Base-by-base conservation (phyloP, 2,888 invertebrate species). In the Eupithecia insigniata region DNA sequence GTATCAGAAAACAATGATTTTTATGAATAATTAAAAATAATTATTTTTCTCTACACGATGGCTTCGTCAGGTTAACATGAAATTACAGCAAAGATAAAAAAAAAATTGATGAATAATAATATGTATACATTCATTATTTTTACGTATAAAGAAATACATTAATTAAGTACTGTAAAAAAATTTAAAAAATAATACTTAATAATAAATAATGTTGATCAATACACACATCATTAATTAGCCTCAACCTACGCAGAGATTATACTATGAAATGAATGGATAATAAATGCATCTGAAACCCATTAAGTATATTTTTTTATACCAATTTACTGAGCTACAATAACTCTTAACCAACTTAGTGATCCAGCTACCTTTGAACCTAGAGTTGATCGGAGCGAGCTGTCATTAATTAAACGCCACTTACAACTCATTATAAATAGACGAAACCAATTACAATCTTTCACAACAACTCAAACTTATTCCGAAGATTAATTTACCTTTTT, bases 381-480 rank as follows among this genome's bases (percentile, higher is more conserved):
- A 64, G 68, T 81, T 83, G 83, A 86, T 87, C 85, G 84, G 78
- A 73, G 72, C 74, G 67, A 82, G 81, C 84, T 81, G 83, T 84
- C 90, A 93, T 93, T 92, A 92, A 93, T 93, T 91, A 92, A 86
- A 82, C 81, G 82, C 87, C 87, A 86, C 88, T 91, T 90, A 90
- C 86, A 84, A 80, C 89, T 89, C 89, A 91, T 93, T 92, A 92
- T 89, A 88, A 88, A 89, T 88, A 90, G 91, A 90, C 89, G 86
- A 87, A 88, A 89, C 89, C 90, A 89, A 90, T 90, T 90, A 89
- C 82, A 78, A 79, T 80, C 81, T 88, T 86, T 84, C 87, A 87
- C 85, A 86, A 89, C 80, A 80, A 78, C 83, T 76, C 75, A 70
- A 75, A 78, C 73, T 76, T 80, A 83, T 83, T 81, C 79, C 81